Percentiles rank a stretch among this genome's conserved stretches.
phyloP scores from a whole-genome alignment of 2,113 vertebrate species.

The Rhipidura dahli region DNA sequence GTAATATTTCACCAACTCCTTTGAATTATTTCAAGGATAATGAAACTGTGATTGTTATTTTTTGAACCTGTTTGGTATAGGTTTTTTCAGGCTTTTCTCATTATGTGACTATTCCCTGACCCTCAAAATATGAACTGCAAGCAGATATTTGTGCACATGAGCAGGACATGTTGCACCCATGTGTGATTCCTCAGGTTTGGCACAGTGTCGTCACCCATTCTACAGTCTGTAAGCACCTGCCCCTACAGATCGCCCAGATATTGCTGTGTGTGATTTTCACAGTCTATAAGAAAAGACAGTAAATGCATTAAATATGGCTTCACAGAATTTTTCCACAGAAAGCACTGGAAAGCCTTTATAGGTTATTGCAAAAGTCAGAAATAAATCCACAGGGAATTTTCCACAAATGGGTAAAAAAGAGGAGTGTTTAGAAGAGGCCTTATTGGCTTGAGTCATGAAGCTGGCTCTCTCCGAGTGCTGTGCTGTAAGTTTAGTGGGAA shows the following conservation, averaged over 20 bases:
- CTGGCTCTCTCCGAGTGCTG: slow-evolving; percentile 72
- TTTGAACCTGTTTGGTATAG: not conserved
- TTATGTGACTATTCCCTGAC: not conserved
- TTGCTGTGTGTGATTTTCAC: not conserved
- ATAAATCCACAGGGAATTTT: slow-evolving; percentile 10
- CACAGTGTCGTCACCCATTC: rapidly evolving
- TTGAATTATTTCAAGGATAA: not conserved
- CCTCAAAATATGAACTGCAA: not conserved
- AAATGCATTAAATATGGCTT: not conserved
- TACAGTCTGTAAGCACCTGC: not conserved
- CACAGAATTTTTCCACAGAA: not conserved
- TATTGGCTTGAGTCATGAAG: slow-evolving; percentile 71
- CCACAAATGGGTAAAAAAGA: slow-evolving; percentile 37
- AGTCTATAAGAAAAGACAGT: not conserved
- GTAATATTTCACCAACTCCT: not conserved
- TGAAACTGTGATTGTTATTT: not conserved
- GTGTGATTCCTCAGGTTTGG: not conserved
- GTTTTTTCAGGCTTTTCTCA: not conserved
- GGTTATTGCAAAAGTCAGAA: slow-evolving; percentile 20
- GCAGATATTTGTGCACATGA: not conserved
- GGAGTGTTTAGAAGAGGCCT: slow-evolving; percentile 62
- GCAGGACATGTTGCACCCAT: not conserved
- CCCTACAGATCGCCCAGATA: not conserved
- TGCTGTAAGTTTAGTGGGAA: slow-evolving; percentile 77
- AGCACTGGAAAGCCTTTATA: not conserved